Evolutionary conservation across 2,113 vertebrate species (phyloP).

Genomic region (Tragelaphus imberbis): DNA sequence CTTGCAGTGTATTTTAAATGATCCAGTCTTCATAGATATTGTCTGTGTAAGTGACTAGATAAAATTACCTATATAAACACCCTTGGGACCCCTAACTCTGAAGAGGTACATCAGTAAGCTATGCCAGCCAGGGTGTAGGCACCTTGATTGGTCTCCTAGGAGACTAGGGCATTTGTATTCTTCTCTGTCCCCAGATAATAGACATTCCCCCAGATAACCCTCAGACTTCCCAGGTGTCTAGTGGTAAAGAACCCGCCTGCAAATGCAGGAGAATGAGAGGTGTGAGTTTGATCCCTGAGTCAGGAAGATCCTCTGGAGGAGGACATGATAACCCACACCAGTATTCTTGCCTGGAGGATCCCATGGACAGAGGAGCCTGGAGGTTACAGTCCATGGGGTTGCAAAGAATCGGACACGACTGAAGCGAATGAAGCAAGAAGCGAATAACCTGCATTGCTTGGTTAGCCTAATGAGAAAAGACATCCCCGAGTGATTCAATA

Average conservation of each 20-base stretch:
- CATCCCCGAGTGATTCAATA: neutral
- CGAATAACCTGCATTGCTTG: neutral
- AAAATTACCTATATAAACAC: neutral
- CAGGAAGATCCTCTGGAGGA: neutral
- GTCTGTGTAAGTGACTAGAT: neutral
- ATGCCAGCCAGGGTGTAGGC: too few relatives aligned
- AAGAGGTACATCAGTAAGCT: neutral
- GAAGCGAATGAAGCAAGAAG: neutral
- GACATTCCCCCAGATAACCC: neutral
- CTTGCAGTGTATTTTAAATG: neutral
- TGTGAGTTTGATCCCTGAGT: neutral
- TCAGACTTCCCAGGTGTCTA: neutral
- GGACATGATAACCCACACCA: neutral
- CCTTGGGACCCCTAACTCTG: rapidly evolving
- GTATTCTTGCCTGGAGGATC: neutral
- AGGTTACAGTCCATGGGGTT: neutral
- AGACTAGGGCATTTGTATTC: neutral
- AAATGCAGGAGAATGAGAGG: neutral
- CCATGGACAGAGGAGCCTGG: neutral
- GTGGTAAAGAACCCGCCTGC: neutral
- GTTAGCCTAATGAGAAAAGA: neutral
- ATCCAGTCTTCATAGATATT: neutral
- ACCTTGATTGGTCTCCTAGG: neutral
- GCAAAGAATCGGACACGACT: neutral
- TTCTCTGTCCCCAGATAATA: neutral